A percentile compares a stretch with the other conserved stretches of the same genome.
Evolutionary conservation across 1,140 invertebrate species (phyloP).

Genomic region (Euglossa dilemma): DNA sequence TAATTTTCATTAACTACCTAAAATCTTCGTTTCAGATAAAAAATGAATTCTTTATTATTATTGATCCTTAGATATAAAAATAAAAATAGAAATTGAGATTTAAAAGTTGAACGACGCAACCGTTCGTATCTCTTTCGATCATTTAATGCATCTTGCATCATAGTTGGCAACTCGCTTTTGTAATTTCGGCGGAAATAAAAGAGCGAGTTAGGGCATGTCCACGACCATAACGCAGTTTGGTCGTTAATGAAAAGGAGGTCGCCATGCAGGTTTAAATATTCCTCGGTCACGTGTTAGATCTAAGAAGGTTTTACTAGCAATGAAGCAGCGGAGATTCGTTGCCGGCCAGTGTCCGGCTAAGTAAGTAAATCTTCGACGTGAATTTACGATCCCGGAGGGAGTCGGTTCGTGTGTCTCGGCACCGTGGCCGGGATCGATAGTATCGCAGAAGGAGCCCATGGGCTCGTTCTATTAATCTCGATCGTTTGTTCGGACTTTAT

Average conservation of each 20-base stretch:
- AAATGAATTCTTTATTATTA: no score
- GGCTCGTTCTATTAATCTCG: conserved; percentile 66
- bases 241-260: neutral
- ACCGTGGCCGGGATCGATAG: conserved; percentile 57
- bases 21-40: no score
- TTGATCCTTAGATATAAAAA: no score
- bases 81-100: no score
- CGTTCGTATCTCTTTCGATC: neutral
- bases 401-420: conserved; percentile 46
- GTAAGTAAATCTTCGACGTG: conserved; percentile 67
- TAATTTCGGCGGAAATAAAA: neutral
- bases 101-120: no score
- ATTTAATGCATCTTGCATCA: neutral
- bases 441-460: conserved; percentile 49
- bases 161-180: neutral
- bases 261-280: neutral
- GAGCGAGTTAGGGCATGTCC: no score
- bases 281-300: neutral
- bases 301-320: conserved; percentile 17
- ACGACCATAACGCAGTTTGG: neutral
- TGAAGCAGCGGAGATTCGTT: conserved; percentile 46
- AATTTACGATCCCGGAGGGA: conserved; percentile 59
- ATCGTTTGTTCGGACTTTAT: conserved; percentile 66
- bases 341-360: conserved; percentile 38
- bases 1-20: no score